Evolutionary conservation across 2,888 invertebrate species (phyloP).

Genomic region (Melieria picta): DNA sequence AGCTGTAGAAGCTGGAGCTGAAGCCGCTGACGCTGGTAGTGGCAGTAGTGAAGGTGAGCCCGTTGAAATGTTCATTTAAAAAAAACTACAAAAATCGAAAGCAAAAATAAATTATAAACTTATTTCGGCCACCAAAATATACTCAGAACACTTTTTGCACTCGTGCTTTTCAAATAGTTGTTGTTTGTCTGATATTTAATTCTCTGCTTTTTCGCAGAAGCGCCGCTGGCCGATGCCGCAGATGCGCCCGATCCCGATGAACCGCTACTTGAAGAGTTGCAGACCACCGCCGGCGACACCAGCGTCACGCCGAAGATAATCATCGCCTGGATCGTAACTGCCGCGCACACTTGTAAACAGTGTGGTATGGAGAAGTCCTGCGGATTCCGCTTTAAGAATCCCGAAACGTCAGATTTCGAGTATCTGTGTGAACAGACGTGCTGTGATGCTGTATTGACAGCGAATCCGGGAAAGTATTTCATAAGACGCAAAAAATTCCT

Average conservation of each 20-base stretch:
- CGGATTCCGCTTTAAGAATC: conserved; percentile 59
- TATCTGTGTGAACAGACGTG: conserved; percentile 69
- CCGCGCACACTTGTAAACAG: conserved; percentile 53
- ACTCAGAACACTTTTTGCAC: background rate
- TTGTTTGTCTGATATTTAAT: conserved; percentile 2
- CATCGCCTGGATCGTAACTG: conserved; percentile 60
- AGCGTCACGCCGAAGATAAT: conserved; percentile 56
- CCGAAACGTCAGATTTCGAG: conserved; percentile 68
- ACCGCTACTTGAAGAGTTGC: conserved; percentile 66
- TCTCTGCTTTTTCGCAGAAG: background rate
- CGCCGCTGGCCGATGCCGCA: conserved; percentile 9
- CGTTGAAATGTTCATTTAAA: conserved; percentile 3
- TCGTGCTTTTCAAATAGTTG: background rate
- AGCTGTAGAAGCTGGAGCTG: conserved; percentile 54
- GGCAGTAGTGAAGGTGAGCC: conserved; percentile 53
- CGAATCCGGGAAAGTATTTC: conserved; percentile 69
- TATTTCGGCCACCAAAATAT: background rate
- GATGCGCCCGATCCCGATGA: conserved; percentile 54
- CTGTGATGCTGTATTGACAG: conserved; percentile 69
- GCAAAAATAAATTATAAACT: background rate
- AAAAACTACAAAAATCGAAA: background rate
- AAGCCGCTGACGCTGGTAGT: conserved; percentile 44
- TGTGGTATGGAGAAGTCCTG: conserved; percentile 57
- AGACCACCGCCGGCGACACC: conserved; percentile 52
- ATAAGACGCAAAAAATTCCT: conserved; percentile 69